Base-by-base conservation (phyloP, 2,888 invertebrate genomes). In the Lochmaea capreae region DNA sequence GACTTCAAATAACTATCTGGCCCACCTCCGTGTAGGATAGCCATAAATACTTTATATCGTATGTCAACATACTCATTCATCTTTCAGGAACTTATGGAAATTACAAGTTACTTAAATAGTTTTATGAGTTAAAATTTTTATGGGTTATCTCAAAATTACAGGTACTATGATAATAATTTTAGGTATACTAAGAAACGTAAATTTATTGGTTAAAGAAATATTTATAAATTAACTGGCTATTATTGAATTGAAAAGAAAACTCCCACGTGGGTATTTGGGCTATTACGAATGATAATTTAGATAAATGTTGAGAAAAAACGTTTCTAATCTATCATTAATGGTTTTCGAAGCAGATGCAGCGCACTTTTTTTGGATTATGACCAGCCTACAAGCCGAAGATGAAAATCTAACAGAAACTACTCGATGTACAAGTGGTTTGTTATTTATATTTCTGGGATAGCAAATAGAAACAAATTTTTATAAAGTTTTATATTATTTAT, bases 41-140 rank as follows among this genome's bases (percentile, higher is more conserved):
- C 14, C 52, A 52, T 52, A 52, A 52, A 52, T 52, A 52, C 9
- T 52, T 52, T 52, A 16, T 52, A 26, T 58, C 12, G 33, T 33
- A 26, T 49, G 68, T 68, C 49, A 61, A 68, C 61, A 68, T 54
- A 12, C n/a, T 57, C 39, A 58, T 61, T 68, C 59, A 59, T 68
- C 46, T 59, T 26, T 33, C 14, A 68, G 11, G 12, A 43, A 39
- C 14, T 61, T 68, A 67, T 67, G 67, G 16, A 66, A 66, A 66
- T 66, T 54, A 58, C 18, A 65, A 16, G 65, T 65, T 49, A 65
- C 22, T 65, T 46, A 67, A 16, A 43, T 67, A 59, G 42, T 66
- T 67, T 67, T 43, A 59, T 26, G 67, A n/a, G 14, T 22, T 18
- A 33, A 58, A 67, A 67, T 67, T 67, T 59, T 43, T 39, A 58